Percentiles rank a stretch among this genome's conserved stretches.
phyloP scores from a whole-genome alignment of 2,888 invertebrate genomes.

The Microdon myrmicae region DNA sequence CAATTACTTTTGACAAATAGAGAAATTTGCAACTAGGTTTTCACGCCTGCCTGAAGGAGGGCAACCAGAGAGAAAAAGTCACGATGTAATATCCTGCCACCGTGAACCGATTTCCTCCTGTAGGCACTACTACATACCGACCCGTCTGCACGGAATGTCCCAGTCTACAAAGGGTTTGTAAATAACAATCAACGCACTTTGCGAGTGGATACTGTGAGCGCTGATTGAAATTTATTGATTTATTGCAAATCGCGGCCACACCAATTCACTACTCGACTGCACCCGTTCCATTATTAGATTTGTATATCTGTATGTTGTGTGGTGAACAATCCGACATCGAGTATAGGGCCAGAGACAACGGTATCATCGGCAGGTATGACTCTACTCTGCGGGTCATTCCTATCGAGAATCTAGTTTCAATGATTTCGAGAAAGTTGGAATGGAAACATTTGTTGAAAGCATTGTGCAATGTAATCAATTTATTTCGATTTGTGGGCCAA shows the following conservation, averaged over 20 bases:
- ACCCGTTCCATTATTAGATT: too few species aligned
- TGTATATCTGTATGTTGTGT: too few species aligned
- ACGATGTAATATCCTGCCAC: conserved; percentile 12
- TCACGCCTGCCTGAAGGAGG: not conserved
- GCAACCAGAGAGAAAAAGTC: conserved; percentile 2
- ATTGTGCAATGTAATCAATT: too few species aligned
- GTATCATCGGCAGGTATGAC: too few species aligned
- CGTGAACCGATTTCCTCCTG: conserved; percentile 1
- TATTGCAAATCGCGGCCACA: conserved; percentile 22
- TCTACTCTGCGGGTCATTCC: too few species aligned
- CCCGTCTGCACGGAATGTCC: conserved; percentile 34
- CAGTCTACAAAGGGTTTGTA: conserved; percentile 48
- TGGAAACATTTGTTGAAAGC: not conserved
- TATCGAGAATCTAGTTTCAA: not conserved
- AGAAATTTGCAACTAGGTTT: conserved; percentile 24
- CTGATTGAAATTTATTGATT: conserved; percentile 52
- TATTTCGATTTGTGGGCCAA: too few species aligned
- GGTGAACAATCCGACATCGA: too few species aligned
- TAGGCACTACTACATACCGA: too few species aligned
- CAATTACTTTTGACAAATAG: conserved; percentile 49
- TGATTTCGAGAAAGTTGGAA: not conserved
- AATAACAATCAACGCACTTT: conserved; percentile 52
- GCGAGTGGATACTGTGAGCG: conserved; percentile 39
- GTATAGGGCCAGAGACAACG: too few species aligned
- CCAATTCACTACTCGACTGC: not conserved